phyloP scores from a whole-genome alignment of 2,113 vertebrate genomes.

The Clarias gariepinus region DNA sequence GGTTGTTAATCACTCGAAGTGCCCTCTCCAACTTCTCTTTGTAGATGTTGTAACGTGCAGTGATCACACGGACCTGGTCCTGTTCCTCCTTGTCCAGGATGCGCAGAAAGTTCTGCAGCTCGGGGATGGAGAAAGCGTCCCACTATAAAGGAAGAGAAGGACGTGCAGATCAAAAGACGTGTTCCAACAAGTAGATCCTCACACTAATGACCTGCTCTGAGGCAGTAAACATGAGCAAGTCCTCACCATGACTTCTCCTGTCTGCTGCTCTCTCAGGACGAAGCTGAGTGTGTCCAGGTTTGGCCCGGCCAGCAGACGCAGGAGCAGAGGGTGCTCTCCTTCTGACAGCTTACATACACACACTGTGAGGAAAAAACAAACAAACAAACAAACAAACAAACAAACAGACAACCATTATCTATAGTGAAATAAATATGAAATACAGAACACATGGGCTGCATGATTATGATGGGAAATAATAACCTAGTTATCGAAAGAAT shows the following conservation, averaged over 20 bases:
- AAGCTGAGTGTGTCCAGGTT: slow-evolving; percentile 85
- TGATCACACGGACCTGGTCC: slow-evolving; percentile 81
- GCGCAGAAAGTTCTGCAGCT: slow-evolving; percentile 92
- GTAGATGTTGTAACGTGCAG: slow-evolving; percentile 80
- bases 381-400: slow-evolving; percentile 29
- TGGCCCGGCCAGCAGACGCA: slow-evolving; percentile 91
- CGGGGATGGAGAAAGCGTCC: slow-evolving; percentile 94
- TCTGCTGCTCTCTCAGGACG: slow-evolving; percentile 90
- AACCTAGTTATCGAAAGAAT: not conserved
- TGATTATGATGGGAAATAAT: not conserved
- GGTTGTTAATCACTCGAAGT: slow-evolving; percentile 70
- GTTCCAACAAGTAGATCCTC: not conserved
- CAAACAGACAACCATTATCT: not conserved
- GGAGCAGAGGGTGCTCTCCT: slow-evolving; percentile 86
- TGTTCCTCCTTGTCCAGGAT: slow-evolving; percentile 93
- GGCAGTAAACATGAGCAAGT: not conserved
- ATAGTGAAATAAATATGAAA: not conserved
- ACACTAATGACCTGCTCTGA: not conserved
- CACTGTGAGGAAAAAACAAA: slow-evolving; percentile 68
- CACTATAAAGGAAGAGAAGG: slow-evolving; percentile 72
- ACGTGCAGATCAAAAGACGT: not conserved
- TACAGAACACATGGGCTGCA: not conserved
- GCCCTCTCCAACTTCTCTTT: slow-evolving; percentile 86
- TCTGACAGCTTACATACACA: slow-evolving; percentile 91
- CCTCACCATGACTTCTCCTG: slow-evolving; percentile 89